phyloP scores from a whole-genome alignment of 2,888 invertebrate genomes.

The Leuctra nigra region DNA sequence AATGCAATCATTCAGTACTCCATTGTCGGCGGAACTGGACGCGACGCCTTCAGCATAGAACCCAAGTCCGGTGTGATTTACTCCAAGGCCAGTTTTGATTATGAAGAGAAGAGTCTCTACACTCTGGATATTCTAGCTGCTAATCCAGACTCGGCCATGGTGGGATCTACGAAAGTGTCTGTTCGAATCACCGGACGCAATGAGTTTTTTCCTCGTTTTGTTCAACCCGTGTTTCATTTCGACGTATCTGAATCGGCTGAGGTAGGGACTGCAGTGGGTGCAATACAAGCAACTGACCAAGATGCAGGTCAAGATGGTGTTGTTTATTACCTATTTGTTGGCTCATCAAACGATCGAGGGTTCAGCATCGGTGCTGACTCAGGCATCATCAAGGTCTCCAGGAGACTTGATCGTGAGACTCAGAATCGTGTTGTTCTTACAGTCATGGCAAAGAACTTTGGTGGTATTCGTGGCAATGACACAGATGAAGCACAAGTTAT shows the following conservation, averaged over 20 bases:
- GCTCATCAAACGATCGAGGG: constrained; percentile 86
- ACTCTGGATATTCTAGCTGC: constrained; percentile 70
- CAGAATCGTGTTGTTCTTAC: constrained; percentile 84
- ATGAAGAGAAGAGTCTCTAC: constrained; percentile 73
- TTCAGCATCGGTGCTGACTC: constrained; percentile 79
- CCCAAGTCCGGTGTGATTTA: constrained; percentile 66
- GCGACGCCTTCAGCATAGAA: constrained; percentile 71
- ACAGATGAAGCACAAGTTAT: constrained; percentile 93
- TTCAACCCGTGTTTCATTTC: constrained; percentile 85
- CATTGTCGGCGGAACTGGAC: constrained; percentile 67
- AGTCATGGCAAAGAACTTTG: constrained; percentile 90
- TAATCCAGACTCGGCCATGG: constrained; percentile 81
- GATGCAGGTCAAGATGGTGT: constrained; percentile 82
- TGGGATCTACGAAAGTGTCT: constrained; percentile 61
- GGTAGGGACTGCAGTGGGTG: constrained; percentile 77
- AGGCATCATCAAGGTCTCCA: constrained; percentile 76
- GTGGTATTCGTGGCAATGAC: constrained; percentile 89
- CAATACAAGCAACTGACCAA: constrained; percentile 81
- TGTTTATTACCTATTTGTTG: constrained; percentile 87
- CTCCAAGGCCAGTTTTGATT: constrained; percentile 75
- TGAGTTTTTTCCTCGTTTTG: constrained; percentile 81
- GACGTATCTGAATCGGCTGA: constrained; percentile 89
- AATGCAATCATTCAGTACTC: constrained; percentile 81
- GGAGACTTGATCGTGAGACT: constrained; percentile 77
- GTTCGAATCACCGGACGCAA: constrained; percentile 80